Evolutionary conservation across 2,113 vertebrate species (phyloP).

Genomic region (Echinops telfairi): DNA sequence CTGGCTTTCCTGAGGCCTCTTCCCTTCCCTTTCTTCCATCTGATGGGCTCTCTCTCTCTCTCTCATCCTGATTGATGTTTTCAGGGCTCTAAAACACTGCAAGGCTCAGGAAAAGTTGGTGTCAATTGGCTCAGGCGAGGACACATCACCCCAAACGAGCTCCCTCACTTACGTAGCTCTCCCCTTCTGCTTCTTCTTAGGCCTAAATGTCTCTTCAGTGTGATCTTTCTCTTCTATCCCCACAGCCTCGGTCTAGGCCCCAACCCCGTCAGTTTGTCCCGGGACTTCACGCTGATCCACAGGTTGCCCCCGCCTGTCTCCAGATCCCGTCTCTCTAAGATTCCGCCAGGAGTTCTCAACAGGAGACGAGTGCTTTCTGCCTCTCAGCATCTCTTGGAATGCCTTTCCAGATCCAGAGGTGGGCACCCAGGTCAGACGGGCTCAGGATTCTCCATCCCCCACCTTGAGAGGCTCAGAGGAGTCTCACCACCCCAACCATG

Average conservation of each 20-base stretch:
- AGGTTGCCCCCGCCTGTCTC: background rate
- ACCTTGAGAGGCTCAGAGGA: too few relatives aligned
- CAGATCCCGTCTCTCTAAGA: background rate
- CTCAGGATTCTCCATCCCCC: too few relatives aligned
- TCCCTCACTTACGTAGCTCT: background rate
- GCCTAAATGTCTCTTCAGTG: background rate
- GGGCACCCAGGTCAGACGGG: rapidly evolving
- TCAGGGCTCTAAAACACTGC: background rate
- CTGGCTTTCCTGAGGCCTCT: background rate
- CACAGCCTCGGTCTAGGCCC: background rate
- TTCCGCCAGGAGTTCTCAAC: background rate
- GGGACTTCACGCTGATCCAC: background rate
- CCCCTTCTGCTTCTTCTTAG: rapidly evolving
- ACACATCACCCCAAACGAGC: rapidly evolving
- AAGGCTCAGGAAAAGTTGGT: too few relatives aligned
- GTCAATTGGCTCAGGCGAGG: background rate
- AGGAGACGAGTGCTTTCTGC: background rate
- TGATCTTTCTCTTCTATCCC: background rate
- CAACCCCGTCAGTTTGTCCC: too few relatives aligned
- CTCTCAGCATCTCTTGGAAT: background rate
- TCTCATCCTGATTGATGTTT: background rate
- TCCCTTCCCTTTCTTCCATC: conserved; percentile 31
- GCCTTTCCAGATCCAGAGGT: too few relatives aligned
- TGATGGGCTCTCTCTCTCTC: background rate
- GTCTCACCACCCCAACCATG: too few relatives aligned